Conservation (phyloP, 1,140 invertebrate genomes). For the Nephila pilipes region DNA sequence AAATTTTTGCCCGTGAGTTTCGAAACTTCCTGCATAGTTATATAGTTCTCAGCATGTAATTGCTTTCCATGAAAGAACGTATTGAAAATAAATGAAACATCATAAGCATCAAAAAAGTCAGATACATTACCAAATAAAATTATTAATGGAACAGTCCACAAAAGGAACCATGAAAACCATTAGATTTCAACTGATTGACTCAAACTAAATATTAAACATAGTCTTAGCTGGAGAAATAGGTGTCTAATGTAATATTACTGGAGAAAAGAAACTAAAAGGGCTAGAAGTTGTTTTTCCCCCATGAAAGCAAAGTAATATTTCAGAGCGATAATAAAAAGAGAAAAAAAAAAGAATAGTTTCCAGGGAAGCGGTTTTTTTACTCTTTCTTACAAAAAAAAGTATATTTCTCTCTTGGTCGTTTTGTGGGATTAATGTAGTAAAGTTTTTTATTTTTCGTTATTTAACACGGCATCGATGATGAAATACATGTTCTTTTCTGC, state of each 20-base stretch:
- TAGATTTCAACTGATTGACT: not conserved
- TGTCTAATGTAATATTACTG: not conserved
- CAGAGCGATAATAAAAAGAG: not conserved
- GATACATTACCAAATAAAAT: not conserved
- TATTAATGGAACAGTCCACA: not conserved
- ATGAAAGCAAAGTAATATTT: conserved; percentile 5
- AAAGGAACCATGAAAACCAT: not conserved
- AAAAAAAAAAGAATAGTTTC: not conserved
- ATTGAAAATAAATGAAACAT: not conserved
- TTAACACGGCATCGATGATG: not conserved
- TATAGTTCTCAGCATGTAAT: too few relatives aligned
- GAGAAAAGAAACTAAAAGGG: not conserved
- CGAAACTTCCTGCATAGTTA: too few relatives aligned
- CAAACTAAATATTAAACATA: conserved; percentile 1
- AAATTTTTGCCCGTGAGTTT: too few relatives aligned
- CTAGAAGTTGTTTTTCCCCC: not conserved
- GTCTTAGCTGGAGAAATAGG: not conserved
- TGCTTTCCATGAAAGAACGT: too few relatives aligned
- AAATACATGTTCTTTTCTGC: not conserved
- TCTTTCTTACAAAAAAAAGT: not conserved
- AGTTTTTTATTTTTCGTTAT: conserved; percentile 1
- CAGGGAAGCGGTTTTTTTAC: not conserved
- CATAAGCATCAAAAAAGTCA: not conserved
- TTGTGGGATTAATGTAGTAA: conserved; percentile 18
- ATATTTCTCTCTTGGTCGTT: not conserved